A percentile compares a stretch with the other conserved stretches of the same genome.
phyloP scores from a whole-genome alignment of 2,113 vertebrate species.

The Tragelaphus strepsiceros region DNA sequence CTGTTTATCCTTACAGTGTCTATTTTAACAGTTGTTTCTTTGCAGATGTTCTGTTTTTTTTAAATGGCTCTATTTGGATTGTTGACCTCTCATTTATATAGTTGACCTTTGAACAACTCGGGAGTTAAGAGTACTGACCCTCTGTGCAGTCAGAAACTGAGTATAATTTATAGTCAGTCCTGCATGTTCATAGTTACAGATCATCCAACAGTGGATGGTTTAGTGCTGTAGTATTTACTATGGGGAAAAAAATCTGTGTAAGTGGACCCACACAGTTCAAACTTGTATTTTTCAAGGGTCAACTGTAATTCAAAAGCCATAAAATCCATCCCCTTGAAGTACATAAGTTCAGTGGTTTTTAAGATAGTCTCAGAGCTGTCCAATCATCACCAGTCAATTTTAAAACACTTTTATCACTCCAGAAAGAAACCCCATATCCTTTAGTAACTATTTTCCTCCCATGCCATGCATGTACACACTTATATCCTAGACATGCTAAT shows the following conservation, averaged over 20 bases:
- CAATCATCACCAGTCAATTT: neutral
- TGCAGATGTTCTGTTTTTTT: neutral
- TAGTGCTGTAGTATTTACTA: neutral
- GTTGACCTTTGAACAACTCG: neutral
- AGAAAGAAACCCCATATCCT: neutral
- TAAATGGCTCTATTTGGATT: neutral
- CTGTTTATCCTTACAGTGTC: neutral
- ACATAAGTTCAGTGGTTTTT: neutral
- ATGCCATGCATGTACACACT: neutral
- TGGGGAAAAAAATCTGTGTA: neutral
- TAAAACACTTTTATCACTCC: neutral
- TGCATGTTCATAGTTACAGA: neutral
- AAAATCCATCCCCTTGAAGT: neutral
- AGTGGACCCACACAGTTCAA: neutral
- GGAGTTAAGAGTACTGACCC: neutral
- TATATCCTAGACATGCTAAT: neutral
- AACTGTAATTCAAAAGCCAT: neutral
- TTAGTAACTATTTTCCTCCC: neutral
- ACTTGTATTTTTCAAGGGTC: neutral
- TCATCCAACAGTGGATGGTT: neutral
- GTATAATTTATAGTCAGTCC: neutral
- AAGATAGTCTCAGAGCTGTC: neutral
- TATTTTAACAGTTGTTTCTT: neutral
- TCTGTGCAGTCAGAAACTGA: neutral
- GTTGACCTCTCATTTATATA: neutral